Evolutionary conservation across 1,140 invertebrate species (phyloP), one percentile per base, ranked within the genome.

Genomic region (Heterodera schachtii): DNA sequence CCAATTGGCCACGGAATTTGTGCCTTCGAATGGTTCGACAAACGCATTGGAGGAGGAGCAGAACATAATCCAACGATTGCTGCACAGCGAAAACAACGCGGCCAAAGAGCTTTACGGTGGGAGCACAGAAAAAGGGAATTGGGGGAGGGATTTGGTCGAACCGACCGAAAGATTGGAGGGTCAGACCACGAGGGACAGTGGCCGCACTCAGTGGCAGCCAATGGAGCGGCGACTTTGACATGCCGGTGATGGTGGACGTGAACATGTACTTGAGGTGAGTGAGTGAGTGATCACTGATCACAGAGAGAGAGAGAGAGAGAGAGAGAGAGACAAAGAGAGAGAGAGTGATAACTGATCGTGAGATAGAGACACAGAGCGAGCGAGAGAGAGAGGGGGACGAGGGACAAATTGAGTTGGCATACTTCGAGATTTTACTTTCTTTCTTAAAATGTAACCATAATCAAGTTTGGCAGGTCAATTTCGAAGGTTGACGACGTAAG

Each of bases 381-480:
- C n/a, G n/a, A n/a, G n/a, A n/a, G n/a, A n/a, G n/a, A n/a, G n/a
- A n/a, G n/a, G n/a, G n/a, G n/a, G n/a, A n/a, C n/a, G n/a, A n/a
- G n/a, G n/a, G n/a, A n/a, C n/a, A n/a, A n/a, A n/a, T n/a, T n/a
- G n/a, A n/a, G n/a, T n/a, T n/a, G n/a, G n/a, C n/a, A n/a, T n/a
- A n/a, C n/a, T n/a, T n/a, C n/a, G n/a, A n/a, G n/a, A n/a, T n/a
- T n/a, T n/a, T n/a, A n/a, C n/a, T n/a, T n/a, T n/a, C n/a, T n/a
- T n/a, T n/a, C n/a, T n/a, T n/a, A n/a, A n/a, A n/a, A n/a, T n/a
- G n/a, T n/a, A n/a, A n/a, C n/a, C n/a, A n/a, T n/a, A n/a, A n/a
- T n/a, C n/a, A n/a, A n/a, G n/a, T n/a, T n/a, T n/a, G n/a, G n/a
- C 95, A 93, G 92, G 93, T 96, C 85, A 93, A 95, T 88, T 80